These are phyloP conservation scores for Zosterops lateralis DNA, from an alignment of 2,113 vertebrate species.

Conservation along the genomic window DNA sequence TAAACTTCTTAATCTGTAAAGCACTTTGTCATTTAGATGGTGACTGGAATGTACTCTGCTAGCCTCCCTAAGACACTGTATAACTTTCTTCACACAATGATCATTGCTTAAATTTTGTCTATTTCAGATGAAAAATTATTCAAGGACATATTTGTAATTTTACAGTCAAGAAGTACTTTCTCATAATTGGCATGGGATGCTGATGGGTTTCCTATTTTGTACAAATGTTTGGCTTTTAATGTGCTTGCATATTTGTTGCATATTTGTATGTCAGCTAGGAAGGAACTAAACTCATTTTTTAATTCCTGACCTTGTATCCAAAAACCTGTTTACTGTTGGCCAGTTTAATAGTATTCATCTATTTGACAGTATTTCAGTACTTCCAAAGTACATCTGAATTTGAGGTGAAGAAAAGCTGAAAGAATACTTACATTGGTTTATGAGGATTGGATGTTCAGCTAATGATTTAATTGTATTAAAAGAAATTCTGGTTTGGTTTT, in stretches of 20 bases:
- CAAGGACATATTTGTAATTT: not conserved
- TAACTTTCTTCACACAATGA: not conserved
- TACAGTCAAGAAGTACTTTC: slow-evolving; percentile 34
- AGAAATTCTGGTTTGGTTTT: slow-evolving; percentile 53
- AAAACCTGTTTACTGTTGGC: slow-evolving; percentile 33
- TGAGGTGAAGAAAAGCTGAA: slow-evolving; percentile 29
- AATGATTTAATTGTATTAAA: slow-evolving; percentile 47
- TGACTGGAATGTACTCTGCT: slow-evolving; percentile 54
- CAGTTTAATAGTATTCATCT: not conserved
- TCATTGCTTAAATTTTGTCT: not conserved
- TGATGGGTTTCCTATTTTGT: slow-evolving; percentile 45
- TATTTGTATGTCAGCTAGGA: slow-evolving; percentile 51
- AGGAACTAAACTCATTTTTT: not conserved
- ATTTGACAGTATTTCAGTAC: not conserved
- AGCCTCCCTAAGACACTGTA: slow-evolving; percentile 35
- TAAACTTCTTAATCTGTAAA: slow-evolving; percentile 24
- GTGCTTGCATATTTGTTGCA: slow-evolving; percentile 25
- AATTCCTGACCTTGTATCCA: slow-evolving; percentile 50
- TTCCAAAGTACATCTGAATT: slow-evolving; percentile 46
- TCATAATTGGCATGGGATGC: slow-evolving; percentile 34
- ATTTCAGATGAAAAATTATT: not conserved
- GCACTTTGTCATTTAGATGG: slow-evolving; percentile 51
- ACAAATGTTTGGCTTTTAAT: slow-evolving; percentile 45
- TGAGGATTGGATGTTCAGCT: slow-evolving; percentile 54
- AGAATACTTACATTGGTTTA: slow-evolving; percentile 32